Conservation (phyloP, 1,140 invertebrate genomes). For the Pissodes strobi region DNA sequence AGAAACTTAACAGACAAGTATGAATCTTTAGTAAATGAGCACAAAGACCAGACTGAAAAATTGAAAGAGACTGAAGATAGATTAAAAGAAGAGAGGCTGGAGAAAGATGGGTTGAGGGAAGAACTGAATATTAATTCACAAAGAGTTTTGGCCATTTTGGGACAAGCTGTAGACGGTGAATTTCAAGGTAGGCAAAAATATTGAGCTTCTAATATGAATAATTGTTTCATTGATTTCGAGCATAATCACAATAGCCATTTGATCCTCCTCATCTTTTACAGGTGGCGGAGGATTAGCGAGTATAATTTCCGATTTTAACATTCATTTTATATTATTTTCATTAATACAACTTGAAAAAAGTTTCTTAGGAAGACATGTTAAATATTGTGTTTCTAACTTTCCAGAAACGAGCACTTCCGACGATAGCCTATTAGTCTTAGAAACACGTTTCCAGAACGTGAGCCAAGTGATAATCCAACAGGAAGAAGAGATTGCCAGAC, state of each 20-base stretch:
- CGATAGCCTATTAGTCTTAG: slow-evolving; percentile 73
- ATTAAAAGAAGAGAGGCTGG: slow-evolving; percentile 67
- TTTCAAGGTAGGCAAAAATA: slow-evolving; percentile 39
- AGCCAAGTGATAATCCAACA: slow-evolving; percentile 74
- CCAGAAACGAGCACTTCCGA: slow-evolving; percentile 55
- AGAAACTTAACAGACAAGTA: slow-evolving; percentile 56
- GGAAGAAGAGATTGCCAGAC: slow-evolving; percentile 74
- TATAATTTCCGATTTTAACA: no score
- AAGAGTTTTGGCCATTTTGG: slow-evolving; percentile 71
- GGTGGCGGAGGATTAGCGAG: no score
- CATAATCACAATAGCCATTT: no score
- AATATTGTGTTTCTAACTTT: no score
- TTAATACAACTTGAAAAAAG: no score
- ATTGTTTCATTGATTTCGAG: no score
- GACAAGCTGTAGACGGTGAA: slow-evolving; percentile 45
- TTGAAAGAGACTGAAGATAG: slow-evolving; percentile 58
- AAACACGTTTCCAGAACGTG: slow-evolving; percentile 73
- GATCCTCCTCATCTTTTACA: no score
- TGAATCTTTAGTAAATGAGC: slow-evolving; percentile 46
- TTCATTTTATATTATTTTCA: no score
- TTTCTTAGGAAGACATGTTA: background rate
- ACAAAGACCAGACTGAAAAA: slow-evolving; percentile 57
- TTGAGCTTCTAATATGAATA: no score
- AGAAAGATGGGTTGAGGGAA: slow-evolving; percentile 70
- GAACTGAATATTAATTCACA: slow-evolving; percentile 74